Conservation (phyloP, 2,888 invertebrate genomes). For the Plusia festucae region DNA sequence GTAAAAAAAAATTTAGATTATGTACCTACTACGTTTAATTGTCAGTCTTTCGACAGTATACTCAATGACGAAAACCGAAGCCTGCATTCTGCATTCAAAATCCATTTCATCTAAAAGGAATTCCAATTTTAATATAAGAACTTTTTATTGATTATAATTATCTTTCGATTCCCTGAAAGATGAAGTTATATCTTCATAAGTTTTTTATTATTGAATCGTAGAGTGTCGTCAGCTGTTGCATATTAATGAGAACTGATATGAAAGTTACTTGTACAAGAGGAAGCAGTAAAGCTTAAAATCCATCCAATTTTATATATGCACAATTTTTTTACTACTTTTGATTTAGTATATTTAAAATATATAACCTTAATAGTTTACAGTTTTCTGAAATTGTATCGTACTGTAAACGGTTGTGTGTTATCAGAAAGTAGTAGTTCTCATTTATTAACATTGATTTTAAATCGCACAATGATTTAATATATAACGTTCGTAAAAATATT, state of each 20-base stretch:
- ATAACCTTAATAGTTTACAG: no score
- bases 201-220: conserved; percentile 49
- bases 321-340: no score
- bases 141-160: conserved; percentile 26
- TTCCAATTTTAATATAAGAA: background rate
- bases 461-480: background rate
- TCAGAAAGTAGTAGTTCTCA: no score
- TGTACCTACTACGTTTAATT: no score
- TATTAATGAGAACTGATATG: conserved; percentile 41
- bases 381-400: no score
- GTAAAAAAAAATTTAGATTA: no score
- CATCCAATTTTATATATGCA: no score
- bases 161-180: background rate
- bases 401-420: no score
- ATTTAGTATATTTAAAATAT: no score
- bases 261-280: conserved; percentile 13
- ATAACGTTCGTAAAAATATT: background rate
- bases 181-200: conserved; percentile 29
- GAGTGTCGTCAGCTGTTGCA: conserved; percentile 45
- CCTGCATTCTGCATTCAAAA: background rate
- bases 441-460: no score
- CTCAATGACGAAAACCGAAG: background rate
- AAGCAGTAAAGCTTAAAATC: background rate
- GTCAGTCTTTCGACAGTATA: no score
- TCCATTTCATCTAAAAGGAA: background rate